A percentile compares a stretch with the other conserved stretches of the same genome.
phyloP scores from a whole-genome alignment of 2,888 invertebrate species.

The Subacronicta megacephala region DNA sequence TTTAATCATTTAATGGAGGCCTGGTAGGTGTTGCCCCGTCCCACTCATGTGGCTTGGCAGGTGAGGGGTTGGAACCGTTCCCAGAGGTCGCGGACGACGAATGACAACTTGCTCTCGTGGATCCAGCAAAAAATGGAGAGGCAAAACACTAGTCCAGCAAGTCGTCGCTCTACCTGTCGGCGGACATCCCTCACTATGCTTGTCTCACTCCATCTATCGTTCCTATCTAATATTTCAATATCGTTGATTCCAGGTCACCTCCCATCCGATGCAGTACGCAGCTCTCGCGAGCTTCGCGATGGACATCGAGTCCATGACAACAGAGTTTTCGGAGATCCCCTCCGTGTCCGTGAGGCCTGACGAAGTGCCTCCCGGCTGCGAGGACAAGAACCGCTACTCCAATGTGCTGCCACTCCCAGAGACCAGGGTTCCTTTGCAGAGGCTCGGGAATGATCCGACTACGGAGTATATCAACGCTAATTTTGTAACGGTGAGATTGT shows the following conservation, averaged over 20 bases:
- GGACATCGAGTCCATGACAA: slow-evolving; percentile 92
- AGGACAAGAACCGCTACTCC: slow-evolving; percentile 97
- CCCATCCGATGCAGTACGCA: slow-evolving; percentile 94
- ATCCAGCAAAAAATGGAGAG: too few species aligned
- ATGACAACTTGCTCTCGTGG: too few species aligned
- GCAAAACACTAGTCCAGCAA: too few species aligned
- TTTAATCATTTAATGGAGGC: too few species aligned
- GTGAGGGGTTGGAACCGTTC: too few species aligned
- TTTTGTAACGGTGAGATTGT: slow-evolving; percentile 94
- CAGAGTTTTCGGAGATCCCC: slow-evolving; percentile 95
- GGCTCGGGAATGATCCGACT: slow-evolving; percentile 93
- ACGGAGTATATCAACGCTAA: slow-evolving; percentile 98
- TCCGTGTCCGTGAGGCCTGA: slow-evolving; percentile 94
- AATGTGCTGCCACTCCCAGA: slow-evolving; percentile 98
- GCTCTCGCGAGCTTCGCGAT: slow-evolving; percentile 93
- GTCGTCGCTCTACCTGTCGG: too few species aligned
- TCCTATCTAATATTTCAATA: background rate
- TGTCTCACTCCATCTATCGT: too few species aligned
- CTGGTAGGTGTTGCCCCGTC: too few species aligned
- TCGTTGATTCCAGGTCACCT: slow-evolving; percentile 85
- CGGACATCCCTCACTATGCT: too few species aligned
- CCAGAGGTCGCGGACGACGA: too few species aligned
- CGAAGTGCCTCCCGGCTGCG: slow-evolving; percentile 96
- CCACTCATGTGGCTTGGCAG: too few species aligned
- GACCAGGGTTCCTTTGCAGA: slow-evolving; percentile 94